Evolutionary conservation across 2,888 invertebrate species (phyloP), one percentile per base, ranked within the genome.

Genomic region (Lymantria dispar): DNA sequence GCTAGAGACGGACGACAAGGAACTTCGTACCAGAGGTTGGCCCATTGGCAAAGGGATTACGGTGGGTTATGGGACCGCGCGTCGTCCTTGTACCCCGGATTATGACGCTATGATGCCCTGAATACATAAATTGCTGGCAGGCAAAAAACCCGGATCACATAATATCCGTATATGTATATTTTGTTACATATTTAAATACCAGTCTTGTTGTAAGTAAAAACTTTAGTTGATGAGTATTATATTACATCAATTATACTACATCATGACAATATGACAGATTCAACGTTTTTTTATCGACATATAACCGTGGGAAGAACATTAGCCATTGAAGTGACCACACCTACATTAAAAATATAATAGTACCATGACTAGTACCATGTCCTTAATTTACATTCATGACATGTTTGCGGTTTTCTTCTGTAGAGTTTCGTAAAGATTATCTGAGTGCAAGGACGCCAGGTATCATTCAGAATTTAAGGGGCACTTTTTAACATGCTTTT

Each of bases 401-500:
- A 8, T 39, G 31, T 46, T 31, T 46, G 31, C 39, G 46, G 43
- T 62, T 62, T 65, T 65, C 46, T 54, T 54, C 37, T 40, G 46
- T 51, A 36, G 38, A 3, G 11, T 38, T 38, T 38, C 11, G n/a
- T 3, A 38, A 22, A n/a, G n/a, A n/a, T n/a, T n/a, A n/a, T n/a
- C n/a, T 22, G 22, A 22, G 5, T 22, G 22, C 22, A 22, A 22
- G 22, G 22, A 22, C 22, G 22, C 5, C 22, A 22, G 22, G 22
- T 22, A 22, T 22, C 22, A 5, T 5, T 22, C 5, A 22, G 22
- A 5, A 2, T 22, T 22, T 22, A 5, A 22, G 22, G 5, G n/a
- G n/a, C n/a, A n/a, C n/a, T n/a, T n/a, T n/a, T n/a, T n/a, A n/a
- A n/a, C n/a, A n/a, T n/a, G n/a, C n/a, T n/a, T n/a, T n/a, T n/a